A percentile compares a stretch with the other conserved stretches of the same genome.
Evolutionary conservation across 2,113 vertebrate species (phyloP).

Genomic region (Dasypus novemcinctus): DNA sequence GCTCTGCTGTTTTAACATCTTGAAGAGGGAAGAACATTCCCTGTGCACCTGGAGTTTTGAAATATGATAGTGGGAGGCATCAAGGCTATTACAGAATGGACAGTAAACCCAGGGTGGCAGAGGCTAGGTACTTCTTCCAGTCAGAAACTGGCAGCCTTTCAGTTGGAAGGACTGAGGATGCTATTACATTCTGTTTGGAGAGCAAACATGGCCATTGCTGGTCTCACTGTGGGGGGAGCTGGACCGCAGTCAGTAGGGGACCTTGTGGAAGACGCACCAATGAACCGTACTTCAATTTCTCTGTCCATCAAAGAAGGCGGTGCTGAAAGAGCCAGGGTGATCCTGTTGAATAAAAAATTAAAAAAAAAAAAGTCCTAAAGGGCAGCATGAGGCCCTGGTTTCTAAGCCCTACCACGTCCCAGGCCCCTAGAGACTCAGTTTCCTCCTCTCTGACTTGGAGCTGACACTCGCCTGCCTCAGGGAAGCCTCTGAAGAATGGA

Average conservation of each 20-base stretch:
- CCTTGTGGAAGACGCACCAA: background rate
- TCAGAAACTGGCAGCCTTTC: background rate
- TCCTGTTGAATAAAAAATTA: background rate
- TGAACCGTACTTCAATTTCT: background rate
- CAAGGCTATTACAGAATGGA: background rate
- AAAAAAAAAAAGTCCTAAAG: background rate
- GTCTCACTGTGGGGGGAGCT: background rate
- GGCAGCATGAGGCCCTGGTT: background rate
- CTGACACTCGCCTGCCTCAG: background rate
- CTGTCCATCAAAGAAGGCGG: background rate
- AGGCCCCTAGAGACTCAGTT: background rate
- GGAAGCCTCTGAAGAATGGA: constrained; percentile 48
- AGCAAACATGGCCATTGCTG: background rate
- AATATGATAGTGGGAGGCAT: background rate
- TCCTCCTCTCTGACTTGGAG: background rate
- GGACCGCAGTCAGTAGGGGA: background rate
- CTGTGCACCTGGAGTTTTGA: constrained; percentile 1
- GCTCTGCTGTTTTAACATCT: background rate
- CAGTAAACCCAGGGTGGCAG: background rate
- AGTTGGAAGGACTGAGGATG: background rate
- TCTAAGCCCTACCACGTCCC: background rate
- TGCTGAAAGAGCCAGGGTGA: background rate
- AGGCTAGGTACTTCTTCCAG: background rate
- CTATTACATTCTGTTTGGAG: background rate
- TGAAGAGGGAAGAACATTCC: background rate